Base-by-base conservation (phyloP, 2,113 vertebrate genomes). In the Gobio gobio region DNA sequence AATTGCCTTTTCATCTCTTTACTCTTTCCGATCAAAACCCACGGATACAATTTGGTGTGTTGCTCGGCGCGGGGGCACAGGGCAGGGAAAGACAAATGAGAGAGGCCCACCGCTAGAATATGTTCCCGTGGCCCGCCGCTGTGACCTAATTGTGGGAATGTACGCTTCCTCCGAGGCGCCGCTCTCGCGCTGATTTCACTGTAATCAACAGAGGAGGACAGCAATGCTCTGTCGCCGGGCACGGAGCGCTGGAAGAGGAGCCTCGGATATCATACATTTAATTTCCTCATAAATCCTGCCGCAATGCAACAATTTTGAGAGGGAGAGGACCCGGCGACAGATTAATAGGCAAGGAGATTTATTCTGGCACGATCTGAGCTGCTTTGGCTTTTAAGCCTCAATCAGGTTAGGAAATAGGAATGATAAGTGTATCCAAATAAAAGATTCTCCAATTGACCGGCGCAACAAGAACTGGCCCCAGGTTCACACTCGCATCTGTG, bases 291-390 rank as follows among this genome's bases (percentile, higher is more conserved):
- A 93, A 93, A 92, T 92, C 92, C 90, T 33, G 89, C 90, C 87
- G 87, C 70, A 87, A 90, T 91, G 91, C 92, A 92, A 90, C 90
- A 90, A 91, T 93, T 93, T 92, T 93, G 86, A 83, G 87, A 43
- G 80, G 89, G 90, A 92, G 90, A 92, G 85, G 86, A 90, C 91
- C 92, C 90, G 88, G 83, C 85, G 88, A 87, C 81, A 92, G 94
- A 95, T 94, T 96, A 95, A 96, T 96, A 93, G 90, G 90, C 88
- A 89, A 81, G 88, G 89, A 94, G 94, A 95, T 95, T 94, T 94
- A 93, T 87, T 87, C 85, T 68, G 90, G 94, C 94, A 94, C 95
- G 94, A 94, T 94, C 93, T 92, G 92, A 93, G 93, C 94, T 95
- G 93, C 94, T 95, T 94, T 93, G 90, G 91, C 89, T 93, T 93